Percentiles rank a stretch among this genome's conserved stretches.
Evolutionary conservation across 2,888 invertebrate species (phyloP).

Genomic region (Calliphora vomitoria): DNA sequence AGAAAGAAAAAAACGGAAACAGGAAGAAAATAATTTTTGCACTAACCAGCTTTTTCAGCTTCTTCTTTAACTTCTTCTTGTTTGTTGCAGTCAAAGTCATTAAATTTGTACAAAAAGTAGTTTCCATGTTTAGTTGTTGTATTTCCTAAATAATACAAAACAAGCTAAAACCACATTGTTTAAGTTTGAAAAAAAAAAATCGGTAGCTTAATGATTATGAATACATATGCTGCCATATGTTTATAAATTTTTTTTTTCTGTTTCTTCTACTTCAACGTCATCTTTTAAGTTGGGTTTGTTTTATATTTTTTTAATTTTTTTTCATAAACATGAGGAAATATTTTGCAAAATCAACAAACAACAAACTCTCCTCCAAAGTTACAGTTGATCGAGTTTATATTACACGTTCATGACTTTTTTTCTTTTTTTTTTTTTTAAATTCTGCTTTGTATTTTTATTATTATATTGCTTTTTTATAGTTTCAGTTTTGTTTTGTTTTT

Average conservation of each 20-base stretch:
- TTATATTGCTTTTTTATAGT: slow-evolving; percentile 12
- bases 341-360: slow-evolving; percentile 52
- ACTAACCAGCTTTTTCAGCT: slow-evolving; percentile 27
- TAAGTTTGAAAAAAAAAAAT: background rate
- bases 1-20: slow-evolving; percentile 63
- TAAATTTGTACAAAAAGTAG: slow-evolving; percentile 39
- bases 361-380: slow-evolving; percentile 40
- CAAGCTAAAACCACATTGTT: slow-evolving; percentile 20
- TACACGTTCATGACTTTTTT: slow-evolving; percentile 48
- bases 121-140: background rate
- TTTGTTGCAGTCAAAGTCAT: slow-evolving; percentile 30
- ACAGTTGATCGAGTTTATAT: slow-evolving; percentile 71
- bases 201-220: background rate
- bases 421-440: too few species aligned
- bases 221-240: slow-evolving; percentile 44
- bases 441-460: background rate
- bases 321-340: slow-evolving; percentile 56
- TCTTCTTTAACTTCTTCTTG: slow-evolving; percentile 27
- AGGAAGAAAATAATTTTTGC: slow-evolving; percentile 64
- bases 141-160: background rate
- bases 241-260: slow-evolving; percentile 3
- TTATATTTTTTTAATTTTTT: too few species aligned
- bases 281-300: slow-evolving; percentile 17
- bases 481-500: slow-evolving; percentile 45
- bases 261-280: background rate